Evolutionary conservation across 2,888 invertebrate genomes (phyloP).

Genomic region (Epinotia ramella): DNA sequence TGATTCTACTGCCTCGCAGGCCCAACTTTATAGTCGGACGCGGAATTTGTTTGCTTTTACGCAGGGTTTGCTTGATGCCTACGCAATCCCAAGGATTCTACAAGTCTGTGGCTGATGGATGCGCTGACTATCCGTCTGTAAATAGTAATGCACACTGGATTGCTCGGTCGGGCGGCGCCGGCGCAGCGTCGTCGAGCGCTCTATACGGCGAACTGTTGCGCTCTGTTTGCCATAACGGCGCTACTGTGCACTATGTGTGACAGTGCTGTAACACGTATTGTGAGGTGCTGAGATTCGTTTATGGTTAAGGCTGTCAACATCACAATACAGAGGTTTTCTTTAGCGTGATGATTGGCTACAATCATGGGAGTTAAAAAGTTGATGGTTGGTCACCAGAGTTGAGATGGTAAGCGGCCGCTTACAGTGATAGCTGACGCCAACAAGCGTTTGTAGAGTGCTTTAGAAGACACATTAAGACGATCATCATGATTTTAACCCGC

Average conservation of each 20-base stretch:
- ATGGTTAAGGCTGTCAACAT: slow-evolving; percentile 3
- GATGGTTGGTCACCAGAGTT: background rate
- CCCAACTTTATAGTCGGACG: too few relatives aligned
- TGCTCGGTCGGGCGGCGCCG: slow-evolving; percentile 17
- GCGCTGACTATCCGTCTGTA: background rate
- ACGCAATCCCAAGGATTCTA: background rate
- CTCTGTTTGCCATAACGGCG: slow-evolving; percentile 46
- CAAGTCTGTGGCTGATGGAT: too few relatives aligned
- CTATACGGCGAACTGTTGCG: slow-evolving; percentile 32
- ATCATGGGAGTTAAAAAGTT: background rate
- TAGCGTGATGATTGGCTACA: background rate
- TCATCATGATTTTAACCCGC: background rate
- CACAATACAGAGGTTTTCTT: background rate
- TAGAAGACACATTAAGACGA: background rate
- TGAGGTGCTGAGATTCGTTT: background rate
- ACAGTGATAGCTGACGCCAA: background rate
- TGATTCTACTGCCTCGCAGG: too few relatives aligned
- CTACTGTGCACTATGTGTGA: slow-evolving; percentile 34
- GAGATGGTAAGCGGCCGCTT: background rate
- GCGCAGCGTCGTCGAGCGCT: slow-evolving; percentile 1
- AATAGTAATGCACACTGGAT: slow-evolving; percentile 29
- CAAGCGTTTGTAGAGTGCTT: background rate
- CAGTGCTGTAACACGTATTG: slow-evolving; percentile 28
- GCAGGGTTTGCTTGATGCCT: background rate
- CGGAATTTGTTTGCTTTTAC: too few relatives aligned